Conservation (phyloP, 30 jellyfish, hydroid and myxozoan species). For the Turritopsis rubra region DNA sequence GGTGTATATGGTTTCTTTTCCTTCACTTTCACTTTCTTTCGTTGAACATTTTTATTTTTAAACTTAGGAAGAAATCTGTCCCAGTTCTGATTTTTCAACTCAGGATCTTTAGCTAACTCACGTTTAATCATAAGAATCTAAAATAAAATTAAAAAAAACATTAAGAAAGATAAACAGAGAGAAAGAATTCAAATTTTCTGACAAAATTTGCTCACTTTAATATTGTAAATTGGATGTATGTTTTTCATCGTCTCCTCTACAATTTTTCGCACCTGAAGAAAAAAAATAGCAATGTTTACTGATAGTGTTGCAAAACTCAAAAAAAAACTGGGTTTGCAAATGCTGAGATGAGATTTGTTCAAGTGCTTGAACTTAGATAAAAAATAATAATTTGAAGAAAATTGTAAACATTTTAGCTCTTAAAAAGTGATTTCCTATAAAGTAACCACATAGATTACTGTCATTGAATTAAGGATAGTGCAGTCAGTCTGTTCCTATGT, state of each 20-base stretch:
- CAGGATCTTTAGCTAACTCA: constrained; percentile 84
- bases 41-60: constrained; percentile 70
- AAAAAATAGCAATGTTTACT: too few relatives aligned
- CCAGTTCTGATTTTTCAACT: constrained; percentile 78
- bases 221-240: constrained; percentile 89
- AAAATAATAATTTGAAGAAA: neutral
- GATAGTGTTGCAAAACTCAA: too few relatives aligned
- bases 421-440: too few relatives aligned
- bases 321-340: too few relatives aligned
- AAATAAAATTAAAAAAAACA: too few relatives aligned
- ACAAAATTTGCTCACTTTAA: constrained; percentile 38
- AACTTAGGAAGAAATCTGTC: constrained; percentile 87
- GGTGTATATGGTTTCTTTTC: constrained; percentile 90
- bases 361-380: too few relatives aligned
- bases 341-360: too few relatives aligned
- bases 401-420: neutral
- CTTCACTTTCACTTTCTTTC: constrained; percentile 71
- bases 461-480: too few relatives aligned
- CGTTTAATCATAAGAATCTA: constrained; percentile 82
- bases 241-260: constrained; percentile 92
- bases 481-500: too few relatives aligned
- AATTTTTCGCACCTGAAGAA: constrained; percentile 70
- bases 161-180: too few relatives aligned
- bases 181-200: too few relatives aligned
- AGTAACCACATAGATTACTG: too few relatives aligned